Evolutionary conservation across 1,140 invertebrate species (phyloP).

Genomic region (Sarcophaga bullata): DNA sequence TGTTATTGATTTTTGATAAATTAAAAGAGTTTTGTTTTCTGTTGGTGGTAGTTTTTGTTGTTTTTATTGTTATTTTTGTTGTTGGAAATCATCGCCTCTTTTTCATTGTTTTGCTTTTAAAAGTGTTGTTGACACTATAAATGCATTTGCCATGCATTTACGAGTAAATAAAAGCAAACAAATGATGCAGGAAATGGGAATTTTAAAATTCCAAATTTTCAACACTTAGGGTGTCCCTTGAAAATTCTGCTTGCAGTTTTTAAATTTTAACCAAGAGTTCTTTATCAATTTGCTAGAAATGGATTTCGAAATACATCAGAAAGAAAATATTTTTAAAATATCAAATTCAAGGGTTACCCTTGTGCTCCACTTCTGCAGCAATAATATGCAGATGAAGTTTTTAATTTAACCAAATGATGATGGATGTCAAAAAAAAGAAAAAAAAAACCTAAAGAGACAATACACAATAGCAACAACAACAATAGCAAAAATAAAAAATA

Average conservation of each 20-base stretch:
- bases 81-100: too few relatives aligned
- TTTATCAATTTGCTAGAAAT: too few relatives aligned
- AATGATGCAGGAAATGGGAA: background rate
- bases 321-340: background rate
- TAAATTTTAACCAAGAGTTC: too few relatives aligned
- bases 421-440: conserved; percentile 8
- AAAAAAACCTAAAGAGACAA: background rate
- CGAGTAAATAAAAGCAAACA: conserved; percentile 21
- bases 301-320: too few relatives aligned
- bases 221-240: background rate
- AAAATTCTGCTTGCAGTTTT: background rate
- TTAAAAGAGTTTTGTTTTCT: background rate
- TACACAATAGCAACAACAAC: background rate
- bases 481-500: background rate
- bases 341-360: background rate
- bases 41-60: background rate
- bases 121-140: background rate
- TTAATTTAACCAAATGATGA: background rate
- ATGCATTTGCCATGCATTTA: conserved; percentile 17
- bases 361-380: background rate
- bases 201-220: background rate
- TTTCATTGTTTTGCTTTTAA: background rate
- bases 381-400: conserved; percentile 16
- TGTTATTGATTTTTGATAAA: background rate
- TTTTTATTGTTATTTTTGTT: too few relatives aligned